Percentiles rank a stretch among this genome's conserved stretches.
Evolutionary conservation across 2,888 invertebrate genomes (phyloP).

Genomic region (Lobophora halterata): DNA sequence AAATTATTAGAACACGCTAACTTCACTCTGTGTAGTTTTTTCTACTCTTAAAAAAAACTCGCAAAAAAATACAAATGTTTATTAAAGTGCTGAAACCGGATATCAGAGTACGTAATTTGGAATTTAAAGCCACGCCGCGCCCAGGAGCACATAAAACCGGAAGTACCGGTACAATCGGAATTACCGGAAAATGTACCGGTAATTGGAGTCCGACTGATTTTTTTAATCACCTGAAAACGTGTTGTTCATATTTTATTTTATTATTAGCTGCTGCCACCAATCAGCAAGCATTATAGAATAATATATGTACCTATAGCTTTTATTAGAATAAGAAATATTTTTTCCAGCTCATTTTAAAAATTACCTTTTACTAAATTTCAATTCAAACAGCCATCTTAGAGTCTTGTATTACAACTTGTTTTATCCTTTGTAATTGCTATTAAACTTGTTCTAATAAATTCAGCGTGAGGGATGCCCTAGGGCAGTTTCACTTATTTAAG

Average conservation of each 20-base stretch:
- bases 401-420: no score
- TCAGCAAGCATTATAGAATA: no score
- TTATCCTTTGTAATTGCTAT: no score
- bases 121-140: slow-evolving; percentile 29
- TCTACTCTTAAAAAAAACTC: slow-evolving; percentile 19
- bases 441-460: no score
- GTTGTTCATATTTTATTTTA: slow-evolving; percentile 24
- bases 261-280: no score
- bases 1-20: neutral
- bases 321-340: no score
- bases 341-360: no score
- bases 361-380: no score
- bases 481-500: no score
- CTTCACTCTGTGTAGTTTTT: neutral
- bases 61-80: slow-evolving; percentile 36
- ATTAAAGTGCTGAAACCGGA: slow-evolving; percentile 35
- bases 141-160: slow-evolving; percentile 27
- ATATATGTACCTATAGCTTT: no score
- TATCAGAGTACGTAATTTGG: slow-evolving; percentile 31
- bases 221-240: slow-evolving; percentile 28
- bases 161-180: slow-evolving; percentile 18
- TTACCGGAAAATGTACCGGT: slow-evolving; percentile 23
- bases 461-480: no score
- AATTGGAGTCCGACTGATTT: slow-evolving; percentile 29
- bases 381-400: no score